Evolutionary conservation across 1,140 invertebrate species (phyloP), one percentile per base, ranked within the genome.

Genomic region (Lanistes nyassanus): DNA sequence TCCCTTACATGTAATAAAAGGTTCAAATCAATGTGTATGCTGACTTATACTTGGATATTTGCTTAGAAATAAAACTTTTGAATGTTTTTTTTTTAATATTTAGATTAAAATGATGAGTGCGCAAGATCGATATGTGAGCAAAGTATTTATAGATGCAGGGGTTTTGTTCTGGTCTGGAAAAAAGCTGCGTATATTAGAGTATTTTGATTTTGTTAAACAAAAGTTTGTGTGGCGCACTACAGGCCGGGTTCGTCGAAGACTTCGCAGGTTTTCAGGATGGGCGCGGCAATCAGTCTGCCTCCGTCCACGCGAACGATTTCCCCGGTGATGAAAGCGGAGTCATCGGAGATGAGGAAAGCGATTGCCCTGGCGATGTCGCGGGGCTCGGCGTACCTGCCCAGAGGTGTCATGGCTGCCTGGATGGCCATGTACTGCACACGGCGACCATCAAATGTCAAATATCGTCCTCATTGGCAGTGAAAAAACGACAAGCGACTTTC

Each of bases 251-350:
- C 23, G 31, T 26, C 58, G n/a, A 60, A 26, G 11, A 34, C 23
- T 13, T 23, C 26, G 64, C 19, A 36, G 6, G 29, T 71, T 13
- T 56, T 34, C 2, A 71, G 16, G 31, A 56, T 55, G n/a, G 70
- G 70, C 23, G 36, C 55, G 13, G 70, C 53, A 19, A 73, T 37
- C n/a, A 16, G 36, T n/a, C 55, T 31, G 23, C 70, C 70, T 6
- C 70, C 70, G 56, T 73, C 70, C 11, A 73, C 70, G 11, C 53
- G 55, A 21, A 73, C 39, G n/a, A 36, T 73, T 37, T 73, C 70
- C 37, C 70, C 70, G 21, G 70, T 73, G 6, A 73, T 62, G 56
- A 58, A 73, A 21, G 53, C 53, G 23, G 70, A 7, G 19, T 73
- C 70, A 23, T 73, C 70, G 5, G 70, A 73, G 56, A 55, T 55